Evolutionary conservation across 2,797 vertebrate genomes (phyloP), one percentile per base, ranked within the genome.

Genomic region (Siniperca undulata): DNA sequence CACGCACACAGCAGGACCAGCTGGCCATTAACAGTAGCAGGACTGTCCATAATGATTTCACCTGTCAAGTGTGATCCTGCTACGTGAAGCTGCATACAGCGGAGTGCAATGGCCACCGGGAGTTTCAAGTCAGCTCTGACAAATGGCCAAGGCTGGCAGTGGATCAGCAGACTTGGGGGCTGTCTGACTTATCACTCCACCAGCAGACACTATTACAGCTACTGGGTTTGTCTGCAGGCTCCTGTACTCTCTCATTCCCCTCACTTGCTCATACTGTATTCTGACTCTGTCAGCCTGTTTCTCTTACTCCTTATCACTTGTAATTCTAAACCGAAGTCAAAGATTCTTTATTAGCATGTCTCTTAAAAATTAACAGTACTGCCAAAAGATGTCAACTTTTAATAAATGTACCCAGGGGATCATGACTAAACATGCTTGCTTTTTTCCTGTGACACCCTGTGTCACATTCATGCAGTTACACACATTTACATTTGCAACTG

Each of bases 51-150:
- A 92, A 94, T 87, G 89, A 91, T 92, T 92, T 92, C 87, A 92
- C 91, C 86, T 91, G 89, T 94, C 93, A 93, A 87, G 75, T 74
- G 82, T 55, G 83, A 90, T 81, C 84, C 82, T 48, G 83, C 84
- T 66, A 75, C 56, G 30, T 74, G 85, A 83, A 72, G 87, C 80
- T 81, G 75, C 81, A 86, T 74, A 70, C 82, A 77, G 83, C 88
- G 40, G 74, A 87, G 90, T 79, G 86, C 82, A 59, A 88, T 86
- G 91, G 92, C 93, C 92, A 89, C 86, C 76, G 88, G 92, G 92
- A 94, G 78, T 88, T 92, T 87, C 58, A 24, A 93, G 93, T 94
- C 94, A 92, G 86, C 77, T 61, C 85, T 95, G 93, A 96, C 89
- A 93, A 94, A 95, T 93, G 91, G 86, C 86, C 82, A 79, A 78